These are phyloP conservation scores for Chloroceryle amazona DNA, from an alignment of 2,797 vertebrate genomes.

Conservation along the genomic window DNA sequence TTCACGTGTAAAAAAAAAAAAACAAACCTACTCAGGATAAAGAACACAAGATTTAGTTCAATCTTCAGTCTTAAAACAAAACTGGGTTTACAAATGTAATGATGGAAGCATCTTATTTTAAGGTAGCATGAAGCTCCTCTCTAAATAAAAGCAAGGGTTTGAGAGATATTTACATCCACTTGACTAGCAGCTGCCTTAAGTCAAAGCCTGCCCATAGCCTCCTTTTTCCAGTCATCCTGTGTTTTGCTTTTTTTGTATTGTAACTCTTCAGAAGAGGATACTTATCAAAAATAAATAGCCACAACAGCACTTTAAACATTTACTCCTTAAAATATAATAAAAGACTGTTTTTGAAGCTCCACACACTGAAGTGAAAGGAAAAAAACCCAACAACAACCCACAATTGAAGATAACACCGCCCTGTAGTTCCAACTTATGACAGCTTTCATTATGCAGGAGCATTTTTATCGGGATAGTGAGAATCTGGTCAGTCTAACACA, in stretches of 20 bases:
- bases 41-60: background rate
- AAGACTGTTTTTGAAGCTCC: background rate
- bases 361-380: background rate
- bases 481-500: background rate
- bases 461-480: background rate
- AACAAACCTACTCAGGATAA: rapidly evolving
- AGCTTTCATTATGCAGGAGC: background rate
- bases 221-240: background rate
- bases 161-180: background rate
- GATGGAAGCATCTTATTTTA: background rate
- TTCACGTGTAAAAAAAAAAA: background rate
- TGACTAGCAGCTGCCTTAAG: background rate
- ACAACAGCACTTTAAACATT: background rate
- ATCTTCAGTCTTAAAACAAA: background rate
- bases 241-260: background rate
- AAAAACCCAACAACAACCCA: background rate
- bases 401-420: background rate
- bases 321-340: background rate
- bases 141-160: background rate
- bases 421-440: background rate
- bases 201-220: background rate
- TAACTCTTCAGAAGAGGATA: background rate
- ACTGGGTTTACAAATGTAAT: background rate
- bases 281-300: background rate
- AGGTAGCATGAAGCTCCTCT: background rate